Base-by-base conservation (phyloP, 2,113 vertebrate species). In the Gallinago jamesoni region DNA sequence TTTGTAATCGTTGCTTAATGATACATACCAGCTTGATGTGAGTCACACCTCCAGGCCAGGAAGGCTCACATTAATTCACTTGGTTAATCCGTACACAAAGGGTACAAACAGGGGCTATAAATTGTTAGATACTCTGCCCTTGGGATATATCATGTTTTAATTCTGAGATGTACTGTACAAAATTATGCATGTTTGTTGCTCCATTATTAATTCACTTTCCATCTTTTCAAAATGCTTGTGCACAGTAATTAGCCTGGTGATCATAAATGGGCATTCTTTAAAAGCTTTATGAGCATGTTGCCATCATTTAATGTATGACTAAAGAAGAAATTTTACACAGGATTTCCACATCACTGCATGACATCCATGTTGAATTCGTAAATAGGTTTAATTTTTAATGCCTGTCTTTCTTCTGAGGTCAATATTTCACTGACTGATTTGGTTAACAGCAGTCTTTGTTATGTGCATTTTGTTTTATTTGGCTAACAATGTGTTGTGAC, bases 121-220 rank as follows among this genome's bases (percentile, higher is more conserved):
- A 92, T 84, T 96, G 90, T 96, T 93, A 97, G 87, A 92, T 31
- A 41, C n/a, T 83, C 95, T 95, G 77, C 93, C 86, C 52, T 89
- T 96, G 76, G 86, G 89, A 89, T 95, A 80, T 66, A 89, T n/a
- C 73, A 70, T 85, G 22, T 76, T 87, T 87, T 91, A 56, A 50
- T 94, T 90, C 64, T 81, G 91, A 95, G 62, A 75, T 28, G 22
- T 84, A 82, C 72, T 21, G 12, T 90, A 82, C 57, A 90, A 89
- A 95, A 87, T 73, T 53, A 48, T 30, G 41, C 22, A n/a, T 74
- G 53, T 86, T 91, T 72, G 25, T 95, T 95, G 60, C 43, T 89
- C 59, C 53, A 68, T 83, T 94, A 86, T 84, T 94, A 80, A 57
- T 89, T 92, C 47, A 81, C 50, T 93, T 69, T 77, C 88, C 52